Evolutionary conservation across 92 coral and sea anemone genomes (phyloP), one percentile per base, ranked within the genome.

Genomic region (Parazoanthus darwini): DNA sequence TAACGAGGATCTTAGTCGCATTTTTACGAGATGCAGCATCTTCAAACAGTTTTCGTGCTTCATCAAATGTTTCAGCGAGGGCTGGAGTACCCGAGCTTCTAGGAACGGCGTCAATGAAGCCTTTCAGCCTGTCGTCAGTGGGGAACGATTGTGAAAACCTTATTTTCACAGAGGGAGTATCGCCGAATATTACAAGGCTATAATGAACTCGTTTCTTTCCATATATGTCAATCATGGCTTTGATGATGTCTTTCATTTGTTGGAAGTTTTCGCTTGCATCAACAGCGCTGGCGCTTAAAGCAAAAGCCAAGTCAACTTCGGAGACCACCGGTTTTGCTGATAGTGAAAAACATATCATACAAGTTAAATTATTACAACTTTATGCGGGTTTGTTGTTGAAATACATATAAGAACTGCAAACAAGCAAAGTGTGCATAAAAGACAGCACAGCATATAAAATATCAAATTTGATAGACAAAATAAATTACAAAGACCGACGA

Each of bases 1-100:
- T 93, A 43, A 94, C 96, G 42, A 96, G 88, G 13, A 96, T 85
- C 88, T 92, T 94, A 44, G 85, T 94, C 72, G 98, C 94, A 70
- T 87, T 89, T 71, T 93, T 91, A 36, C 98, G 85, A 39, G 86
- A 82, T 39, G 84, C 84, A 2, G 79, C 93, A 65, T 90, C 77
- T 8, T 88, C 88, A 77, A 94, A 88, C 48, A 92, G 89, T 33
- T 86, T 85, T 74, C 86, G 88, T n/a, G 96, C 92, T 72, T 72
- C 79, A 73, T 26, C 73, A 56, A 90, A 79, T 25, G 88, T 86
- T 87, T 75, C 85, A 74, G 88, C 90, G 1, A 90, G 78, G 59
- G 88, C 77, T 23, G 88, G 85, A 10, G 85, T 81, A 25, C 85
- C 88, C 38, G 78, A 46, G 74, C 79, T 63, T 65, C 89, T 54